Evolutionary conservation across 2,888 invertebrate species (phyloP), one percentile per base, ranked within the genome.

Genomic region (Vannuccia rotundouncinata): DNA sequence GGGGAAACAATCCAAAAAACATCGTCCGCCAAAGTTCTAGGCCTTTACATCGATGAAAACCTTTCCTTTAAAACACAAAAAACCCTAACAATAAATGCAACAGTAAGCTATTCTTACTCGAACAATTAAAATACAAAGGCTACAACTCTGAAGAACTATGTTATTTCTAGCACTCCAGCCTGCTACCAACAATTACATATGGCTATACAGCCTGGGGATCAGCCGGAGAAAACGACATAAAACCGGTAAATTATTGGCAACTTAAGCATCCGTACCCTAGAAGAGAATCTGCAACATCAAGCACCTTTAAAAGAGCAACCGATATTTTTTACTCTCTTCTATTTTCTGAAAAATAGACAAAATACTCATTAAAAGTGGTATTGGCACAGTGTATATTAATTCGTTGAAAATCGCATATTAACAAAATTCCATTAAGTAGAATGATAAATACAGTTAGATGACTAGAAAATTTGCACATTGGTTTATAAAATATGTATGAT

Each of bases 101-200:
- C 13, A 66, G 66, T 66, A 66, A 66, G 66, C 66, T 66, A 66
- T 66, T 22, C 66, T 27, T 66, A 17, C 66, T 66, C 10, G 25
- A 66, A 66, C 66, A 66, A 22, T 27, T 66, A 66, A 66, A 66
- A 66, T 66, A 66, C 25, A 66, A 66, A 66, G 66, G 66, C 45
- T 66, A 66, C 66, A 66, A 66, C 66, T 17, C 66, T 66, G 66
- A 66, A 66, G 66, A 66, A 66, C 66, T 66, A 66, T 27, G 66
- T 27, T 66, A 66, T 66, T 66, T 66, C 66, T 66, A 66, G 22
- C 25, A 66, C 66, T 66, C 10, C 22, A 66, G 66, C 66, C 66
- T 66, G 13, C 22, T 66, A 66, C 66, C 66, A 27, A 66, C 5
- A 66, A 66, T 66, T 66, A 66, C 66, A 2, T 66, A 66, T 66